Evolutionary conservation across 1,140 invertebrate genomes (phyloP).

Genomic region (Sycobia sp.): DNA sequence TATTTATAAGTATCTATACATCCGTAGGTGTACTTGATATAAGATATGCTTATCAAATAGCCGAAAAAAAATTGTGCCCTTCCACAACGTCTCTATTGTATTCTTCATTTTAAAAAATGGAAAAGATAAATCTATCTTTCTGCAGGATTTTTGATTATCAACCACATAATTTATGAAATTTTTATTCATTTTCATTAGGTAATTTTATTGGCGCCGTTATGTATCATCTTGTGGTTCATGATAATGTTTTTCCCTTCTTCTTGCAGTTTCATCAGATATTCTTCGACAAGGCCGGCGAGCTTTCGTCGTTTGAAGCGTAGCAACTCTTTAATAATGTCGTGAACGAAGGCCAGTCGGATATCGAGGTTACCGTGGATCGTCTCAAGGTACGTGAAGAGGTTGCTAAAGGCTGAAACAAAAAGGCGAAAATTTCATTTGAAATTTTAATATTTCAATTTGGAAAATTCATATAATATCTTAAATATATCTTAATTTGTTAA

Average conservation of each 20-base stretch:
- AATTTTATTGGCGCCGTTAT: conserved; percentile 58
- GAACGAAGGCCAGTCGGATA: conserved; percentile 71
- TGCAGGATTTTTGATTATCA: no score
- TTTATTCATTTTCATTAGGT: conserved; percentile 41
- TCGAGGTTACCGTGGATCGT: conserved; percentile 74
- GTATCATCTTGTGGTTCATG: conserved; percentile 53
- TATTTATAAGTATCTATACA: conserved; percentile 19
- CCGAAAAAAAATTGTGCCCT: neutral
- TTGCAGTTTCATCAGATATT: conserved; percentile 57
- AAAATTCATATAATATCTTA: no score
- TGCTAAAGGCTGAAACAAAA: conserved; percentile 70
- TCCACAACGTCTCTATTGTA: no score
- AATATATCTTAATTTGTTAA: no score
- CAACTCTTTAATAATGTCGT: conserved; percentile 79
- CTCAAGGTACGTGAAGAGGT: conserved; percentile 73
- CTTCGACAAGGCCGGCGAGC: conserved; percentile 67
- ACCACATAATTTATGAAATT: no score
- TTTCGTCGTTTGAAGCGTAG: conserved; percentile 79
- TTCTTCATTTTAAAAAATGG: neutral
- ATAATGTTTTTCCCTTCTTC: conserved; percentile 53
- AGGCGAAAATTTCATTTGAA: neutral
- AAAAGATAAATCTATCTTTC: no score
- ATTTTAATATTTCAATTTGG: no score
- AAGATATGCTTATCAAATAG: conserved; percentile 2
- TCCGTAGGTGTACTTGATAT: conserved; percentile 15